Base-by-base conservation (phyloP, 2,113 vertebrate species). In the Uria aalge region DNA sequence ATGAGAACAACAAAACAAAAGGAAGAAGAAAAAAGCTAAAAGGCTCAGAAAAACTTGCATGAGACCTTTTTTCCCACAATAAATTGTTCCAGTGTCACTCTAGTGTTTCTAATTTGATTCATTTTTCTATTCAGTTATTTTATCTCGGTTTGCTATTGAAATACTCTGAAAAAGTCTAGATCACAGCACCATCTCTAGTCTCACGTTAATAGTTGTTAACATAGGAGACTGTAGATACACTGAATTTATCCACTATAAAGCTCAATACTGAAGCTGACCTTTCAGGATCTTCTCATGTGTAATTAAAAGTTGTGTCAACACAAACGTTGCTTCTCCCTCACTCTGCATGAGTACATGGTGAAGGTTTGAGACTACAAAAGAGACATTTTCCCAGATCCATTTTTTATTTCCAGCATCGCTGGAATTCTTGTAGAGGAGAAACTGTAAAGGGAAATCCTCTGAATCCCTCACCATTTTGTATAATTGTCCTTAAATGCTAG, bases 341-440 rank as follows among this genome's bases (percentile, higher is more conserved):
- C 11, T 77, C 15, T 57, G 22, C 20, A 19, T 22, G 12, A 59
- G 5, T 82, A 59, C 7, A 17, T 2, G 0, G 4, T 23, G 9
- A 18, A 77, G 2, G 3, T 75, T 64, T 76, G 10, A 47, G 23
- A 38, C 3, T 59, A 45, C 2, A 56, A 81, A 92, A 74, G 6
- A 67, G 2, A 43, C 0, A 5, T 45, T 74, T 89, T 87, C 22
- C 6, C 17, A 34, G 20, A 45, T 15, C 7, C 0, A 2, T 7
- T 48, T 67, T 63, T 80, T 47, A 34, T 52, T 66, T 81, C 10
- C 12, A 57, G 8, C 6, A 50, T 36, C 8, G 23, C 32, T 60
- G 32, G 26, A n/a, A 5, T 57, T 52, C 21, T 41, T 20, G 5
- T 56, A 23, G 22, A 62, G 19, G 5, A 20, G 8, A 77, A 77